phyloP scores from a whole-genome alignment of 2,797 vertebrate species.

The Gallinago solitaria region DNA sequence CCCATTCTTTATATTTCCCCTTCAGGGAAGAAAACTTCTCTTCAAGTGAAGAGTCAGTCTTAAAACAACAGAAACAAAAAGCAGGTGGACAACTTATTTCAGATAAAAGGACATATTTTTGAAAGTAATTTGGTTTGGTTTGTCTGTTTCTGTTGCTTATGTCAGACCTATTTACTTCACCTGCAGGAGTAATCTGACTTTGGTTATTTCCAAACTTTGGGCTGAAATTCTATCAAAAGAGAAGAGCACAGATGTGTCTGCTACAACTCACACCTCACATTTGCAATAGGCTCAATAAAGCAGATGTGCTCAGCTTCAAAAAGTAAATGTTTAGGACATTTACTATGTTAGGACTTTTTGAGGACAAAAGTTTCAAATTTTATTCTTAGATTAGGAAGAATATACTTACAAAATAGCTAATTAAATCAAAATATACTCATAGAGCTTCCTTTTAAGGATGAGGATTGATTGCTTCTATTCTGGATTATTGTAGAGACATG shows the following conservation, averaged over 20 bases:
- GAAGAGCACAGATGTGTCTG: not conserved
- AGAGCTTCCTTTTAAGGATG: not conserved
- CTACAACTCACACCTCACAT: not conserved
- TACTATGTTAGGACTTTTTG: not conserved
- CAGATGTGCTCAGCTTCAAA: not conserved
- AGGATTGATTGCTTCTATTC: not conserved
- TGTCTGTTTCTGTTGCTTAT: slow-evolving; percentile 13
- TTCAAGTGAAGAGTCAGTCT: slow-evolving; percentile 14
- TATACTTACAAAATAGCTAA: not conserved
- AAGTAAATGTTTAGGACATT: not conserved
- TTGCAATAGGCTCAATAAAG: not conserved
- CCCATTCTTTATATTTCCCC: slow-evolving; percentile 26
- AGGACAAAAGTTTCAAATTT: not conserved
- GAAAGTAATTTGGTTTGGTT: not conserved
- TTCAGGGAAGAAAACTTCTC: not conserved
- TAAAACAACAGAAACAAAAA: slow-evolving; percentile 6
- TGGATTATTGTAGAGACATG: not conserved
- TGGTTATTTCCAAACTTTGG: not conserved
- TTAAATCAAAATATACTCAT: not conserved
- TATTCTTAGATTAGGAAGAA: not conserved
- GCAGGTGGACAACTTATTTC: not conserved
- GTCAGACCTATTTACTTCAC: slow-evolving; percentile 32
- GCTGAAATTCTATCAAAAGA: not conserved
- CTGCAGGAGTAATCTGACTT: slow-evolving; percentile 8
- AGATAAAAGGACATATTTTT: not conserved